Evolutionary conservation across 2,113 vertebrate genomes (phyloP).

Genomic region (Rhineura floridana): DNA sequence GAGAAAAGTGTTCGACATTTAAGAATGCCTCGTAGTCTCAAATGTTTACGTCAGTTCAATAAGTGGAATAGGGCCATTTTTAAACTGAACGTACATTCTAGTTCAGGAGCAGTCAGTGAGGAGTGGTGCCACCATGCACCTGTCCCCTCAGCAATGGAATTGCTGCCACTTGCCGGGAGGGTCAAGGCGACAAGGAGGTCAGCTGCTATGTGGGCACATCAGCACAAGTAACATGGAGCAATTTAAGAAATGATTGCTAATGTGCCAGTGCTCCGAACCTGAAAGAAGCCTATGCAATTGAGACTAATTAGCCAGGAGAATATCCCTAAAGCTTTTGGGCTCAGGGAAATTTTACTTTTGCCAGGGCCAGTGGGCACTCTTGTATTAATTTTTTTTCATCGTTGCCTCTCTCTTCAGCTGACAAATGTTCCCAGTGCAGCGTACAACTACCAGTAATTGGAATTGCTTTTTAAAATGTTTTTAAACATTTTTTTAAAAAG

Average conservation of each 20-base stretch:
- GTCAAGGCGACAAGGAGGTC: too few species aligned
- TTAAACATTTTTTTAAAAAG: too few species aligned
- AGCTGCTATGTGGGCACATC: too few species aligned
- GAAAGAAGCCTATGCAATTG: neutral
- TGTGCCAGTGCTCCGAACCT: neutral
- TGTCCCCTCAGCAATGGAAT: too few species aligned
- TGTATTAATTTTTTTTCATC: neutral
- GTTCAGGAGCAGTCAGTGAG: too few species aligned
- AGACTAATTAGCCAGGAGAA: constrained; percentile 8
- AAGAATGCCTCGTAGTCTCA: neutral
- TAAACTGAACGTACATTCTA: neutral
- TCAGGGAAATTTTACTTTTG: neutral
- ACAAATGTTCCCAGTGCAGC: neutral
- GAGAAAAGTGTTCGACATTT: neutral
- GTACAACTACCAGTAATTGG: neutral
- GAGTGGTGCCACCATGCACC: too few species aligned
- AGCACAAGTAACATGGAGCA: too few species aligned
- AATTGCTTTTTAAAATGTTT: too few species aligned
- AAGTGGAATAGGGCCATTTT: neutral
- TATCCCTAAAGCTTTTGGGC: neutral
- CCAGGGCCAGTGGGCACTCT: neutral
- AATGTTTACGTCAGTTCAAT: neutral
- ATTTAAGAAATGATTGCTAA: neutral
- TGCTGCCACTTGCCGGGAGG: too few species aligned
- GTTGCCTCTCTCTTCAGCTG: neutral